Conservation (phyloP, 1,140 invertebrate genomes). For the Drosophila erecta region DNA sequence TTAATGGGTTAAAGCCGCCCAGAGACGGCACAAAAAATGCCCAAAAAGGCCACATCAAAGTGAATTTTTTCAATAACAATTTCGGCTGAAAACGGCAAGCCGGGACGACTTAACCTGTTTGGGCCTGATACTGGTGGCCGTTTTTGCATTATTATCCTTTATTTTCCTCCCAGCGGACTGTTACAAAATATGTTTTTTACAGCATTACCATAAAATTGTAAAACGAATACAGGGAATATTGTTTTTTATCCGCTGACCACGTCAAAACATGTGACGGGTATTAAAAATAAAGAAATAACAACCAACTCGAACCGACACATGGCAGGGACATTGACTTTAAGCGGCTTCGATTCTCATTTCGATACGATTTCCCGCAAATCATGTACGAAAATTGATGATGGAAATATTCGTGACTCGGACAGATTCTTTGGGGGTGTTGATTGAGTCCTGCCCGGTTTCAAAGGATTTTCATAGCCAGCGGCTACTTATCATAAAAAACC, state of each 20-base stretch:
- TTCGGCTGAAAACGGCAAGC: conserved; percentile 28
- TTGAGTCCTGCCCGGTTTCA: conserved; percentile 59
- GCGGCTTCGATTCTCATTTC: conserved; percentile 63
- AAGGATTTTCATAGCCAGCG: conserved; percentile 78
- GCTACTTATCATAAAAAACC: conserved; percentile 81
- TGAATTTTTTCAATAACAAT: conserved; percentile 65
- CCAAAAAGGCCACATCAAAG: conserved; percentile 68
- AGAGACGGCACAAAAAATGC: conserved; percentile 31
- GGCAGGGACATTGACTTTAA: conserved; percentile 68
- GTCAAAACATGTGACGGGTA: conserved; percentile 78
- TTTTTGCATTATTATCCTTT: conserved; percentile 72
- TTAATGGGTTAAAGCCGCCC: conserved; percentile 55
- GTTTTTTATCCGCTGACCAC: conserved; percentile 56
- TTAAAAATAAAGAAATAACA: conserved; percentile 56
- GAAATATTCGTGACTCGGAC: conserved; percentile 66
- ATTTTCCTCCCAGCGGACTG: conserved; percentile 56
- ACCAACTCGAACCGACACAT: conserved; percentile 32
- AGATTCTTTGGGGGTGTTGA: conserved; percentile 59
- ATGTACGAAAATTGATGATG: conserved; percentile 81
- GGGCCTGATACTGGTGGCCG: conserved; percentile 32
- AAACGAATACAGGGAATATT: conserved; percentile 49
- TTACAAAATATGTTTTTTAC: conserved; percentile 80
- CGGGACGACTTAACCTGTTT: conserved; percentile 19
- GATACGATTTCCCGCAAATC: conserved; percentile 73
- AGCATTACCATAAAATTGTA: conserved; percentile 79